Conservation (phyloP, 2,888 invertebrate species). For the Malachius bipustulatus region DNA sequence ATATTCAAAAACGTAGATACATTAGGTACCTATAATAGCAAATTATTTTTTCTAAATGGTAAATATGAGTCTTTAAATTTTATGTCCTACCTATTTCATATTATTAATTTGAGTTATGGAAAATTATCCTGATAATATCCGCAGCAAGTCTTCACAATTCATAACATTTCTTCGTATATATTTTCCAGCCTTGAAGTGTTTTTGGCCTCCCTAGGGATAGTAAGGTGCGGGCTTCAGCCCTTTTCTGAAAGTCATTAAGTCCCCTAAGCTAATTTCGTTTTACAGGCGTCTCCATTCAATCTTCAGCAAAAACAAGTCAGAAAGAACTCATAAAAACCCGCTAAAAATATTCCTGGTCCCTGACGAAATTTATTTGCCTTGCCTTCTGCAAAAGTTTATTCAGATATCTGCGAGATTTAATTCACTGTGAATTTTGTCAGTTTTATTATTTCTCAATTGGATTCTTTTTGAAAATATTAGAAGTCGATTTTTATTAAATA, state of each 20-base stretch:
- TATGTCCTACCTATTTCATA: no score
- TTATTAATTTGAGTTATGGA: no score
- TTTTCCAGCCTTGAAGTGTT: no score
- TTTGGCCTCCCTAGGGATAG: no score
- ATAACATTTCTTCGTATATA: no score
- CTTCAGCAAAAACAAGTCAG: conserved; percentile 21
- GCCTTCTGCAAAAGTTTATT: conserved; percentile 20
- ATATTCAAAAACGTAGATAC: no score
- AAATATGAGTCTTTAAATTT: no score
- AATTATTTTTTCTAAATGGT: no score
- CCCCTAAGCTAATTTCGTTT: conserved; percentile 15
- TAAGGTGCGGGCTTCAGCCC: no score
- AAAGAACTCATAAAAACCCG: conserved; percentile 21
- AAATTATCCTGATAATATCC: no score
- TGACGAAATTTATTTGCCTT: conserved; percentile 19
- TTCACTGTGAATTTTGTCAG: conserved; percentile 15
- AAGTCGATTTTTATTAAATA: conserved; percentile 1
- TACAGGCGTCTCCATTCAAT: conserved; percentile 11
- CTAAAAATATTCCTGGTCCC: conserved; percentile 16
- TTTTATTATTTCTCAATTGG: conserved; percentile 11
- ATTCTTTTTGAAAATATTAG: conserved; percentile 8
- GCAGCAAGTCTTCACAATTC: no score
- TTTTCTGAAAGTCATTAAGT: conserved; percentile 17
- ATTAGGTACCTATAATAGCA: no score
- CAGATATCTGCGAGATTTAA: conserved; percentile 15